Base-by-base conservation (phyloP, 2,113 vertebrate species). In the Ictidomys tridecemlineatus region DNA sequence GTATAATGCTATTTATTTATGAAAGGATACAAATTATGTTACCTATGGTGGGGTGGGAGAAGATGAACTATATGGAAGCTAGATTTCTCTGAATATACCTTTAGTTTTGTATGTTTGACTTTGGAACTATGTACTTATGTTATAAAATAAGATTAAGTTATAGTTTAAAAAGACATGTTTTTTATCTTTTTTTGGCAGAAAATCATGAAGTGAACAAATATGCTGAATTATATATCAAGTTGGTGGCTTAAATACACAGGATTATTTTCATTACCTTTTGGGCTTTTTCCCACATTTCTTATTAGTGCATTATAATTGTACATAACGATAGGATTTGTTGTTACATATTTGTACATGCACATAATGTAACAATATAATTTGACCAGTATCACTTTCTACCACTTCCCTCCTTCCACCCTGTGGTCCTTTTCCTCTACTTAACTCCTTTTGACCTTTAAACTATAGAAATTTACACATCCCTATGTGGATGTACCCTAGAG, bases 1-100 rank as follows among this genome's bases (percentile, higher is more conserved):
- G 53, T 74, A 83, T 67, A 63, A 51, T 78, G 13, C 58, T 82
- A 45, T 76, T 94, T 96, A 93, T 76, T 94, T 96, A 93, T 76
- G 65, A 79, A 90, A 87, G 28, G 17, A 48, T 56, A 70, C 51
- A 95, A 73, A 69, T n/a, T 83, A 1, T 37, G 8, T 79, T 80
- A 73, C 45, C 9, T 85, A 2, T 76, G 48, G 18, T 95, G 34
- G 26, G 45, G 69, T 73, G 14, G 34, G 12, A 69, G 18, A 39
- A 58, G 42, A 13, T 4, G 26, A 48, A 80, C 34, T 14, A 73
- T 24, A 56, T 79, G 5, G 48, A 86, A 94, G 37, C 58, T 82
- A 48, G 30, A 45, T 30, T 80, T 65, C 14, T 88, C 48, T 74
- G 18, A 93, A 83, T 93, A 65, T 65, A 34, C 5, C 14, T 34